Evolutionary conservation across 2,113 vertebrate species (phyloP).

Genomic region (Sapajus apella): DNA sequence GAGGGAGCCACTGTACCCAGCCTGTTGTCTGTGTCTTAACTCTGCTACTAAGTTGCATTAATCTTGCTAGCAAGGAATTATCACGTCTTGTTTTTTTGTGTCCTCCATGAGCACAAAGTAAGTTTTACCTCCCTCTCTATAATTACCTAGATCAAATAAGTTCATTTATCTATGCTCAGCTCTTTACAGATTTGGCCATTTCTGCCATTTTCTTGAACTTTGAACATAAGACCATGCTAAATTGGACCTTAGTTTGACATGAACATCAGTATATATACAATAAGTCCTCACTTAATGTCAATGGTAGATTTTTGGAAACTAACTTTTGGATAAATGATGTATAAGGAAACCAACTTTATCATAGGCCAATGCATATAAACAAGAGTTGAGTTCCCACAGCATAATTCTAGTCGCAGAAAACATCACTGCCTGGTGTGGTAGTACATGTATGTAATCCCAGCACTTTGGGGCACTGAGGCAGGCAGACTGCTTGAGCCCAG

Average conservation of each 20-base stretch:
- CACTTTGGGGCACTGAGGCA: too few species aligned
- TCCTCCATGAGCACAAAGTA: accelerated
- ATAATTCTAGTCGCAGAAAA: neutral
- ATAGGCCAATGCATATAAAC: neutral
- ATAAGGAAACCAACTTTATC: neutral
- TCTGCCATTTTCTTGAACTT: neutral
- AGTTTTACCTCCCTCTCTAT: neutral
- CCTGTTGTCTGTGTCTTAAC: neutral
- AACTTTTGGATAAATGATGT: neutral
- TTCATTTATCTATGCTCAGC: neutral
- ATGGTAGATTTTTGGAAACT: neutral
- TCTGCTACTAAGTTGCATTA: neutral
- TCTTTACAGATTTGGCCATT: neutral
- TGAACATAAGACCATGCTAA: neutral
- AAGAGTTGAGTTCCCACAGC: neutral
- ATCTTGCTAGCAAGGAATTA: neutral
- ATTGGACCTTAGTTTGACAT: neutral
- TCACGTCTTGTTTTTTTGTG: neutral
- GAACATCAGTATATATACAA: neutral
- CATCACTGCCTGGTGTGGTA: neutral
- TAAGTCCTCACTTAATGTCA: neutral
- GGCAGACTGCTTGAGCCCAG: too few species aligned
- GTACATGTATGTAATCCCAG: too few species aligned
- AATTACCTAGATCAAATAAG: neutral
- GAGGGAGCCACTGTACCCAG: too few species aligned